These are phyloP conservation scores for Anoplolepis gracilipes DNA, from an alignment of 1,140 invertebrate species.

Conservation along the genomic window DNA sequence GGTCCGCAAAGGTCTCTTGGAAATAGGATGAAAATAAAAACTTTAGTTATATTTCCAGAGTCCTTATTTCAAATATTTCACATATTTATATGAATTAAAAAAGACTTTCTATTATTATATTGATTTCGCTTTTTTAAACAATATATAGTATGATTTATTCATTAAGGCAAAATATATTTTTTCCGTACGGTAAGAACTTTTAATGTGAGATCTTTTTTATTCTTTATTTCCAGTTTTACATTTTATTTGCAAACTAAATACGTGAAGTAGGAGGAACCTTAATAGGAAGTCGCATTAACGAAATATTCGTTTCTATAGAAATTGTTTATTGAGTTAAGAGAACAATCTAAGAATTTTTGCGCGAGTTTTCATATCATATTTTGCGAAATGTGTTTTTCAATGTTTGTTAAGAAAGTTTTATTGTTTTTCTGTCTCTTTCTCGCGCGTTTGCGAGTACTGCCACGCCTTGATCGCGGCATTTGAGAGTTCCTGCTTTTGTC, in stretches of 20 bases:
- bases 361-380: not conserved
- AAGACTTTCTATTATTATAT: too few relatives aligned
- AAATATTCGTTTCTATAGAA: not conserved
- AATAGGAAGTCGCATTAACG: not conserved
- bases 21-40: constrained; percentile 4
- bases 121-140: too few relatives aligned
- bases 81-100: too few relatives aligned
- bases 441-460: not conserved
- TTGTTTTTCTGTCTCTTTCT: too few relatives aligned
- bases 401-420: constrained; percentile 14
- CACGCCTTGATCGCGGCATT: not conserved
- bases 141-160: too few relatives aligned
- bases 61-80: too few relatives aligned
- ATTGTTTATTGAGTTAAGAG: not conserved
- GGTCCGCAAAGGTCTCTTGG: not conserved
- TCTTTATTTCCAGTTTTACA: not conserved
- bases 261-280: not conserved
- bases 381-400: not conserved
- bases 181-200: not conserved
- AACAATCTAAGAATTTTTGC: not conserved
- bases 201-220: not conserved
- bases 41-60: too few relatives aligned
- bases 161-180: too few relatives aligned
- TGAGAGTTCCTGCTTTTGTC: not conserved
- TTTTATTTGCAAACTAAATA: not conserved